Conservation (phyloP, 1,140 invertebrate genomes). For the Hylaeus anthracinus region DNA sequence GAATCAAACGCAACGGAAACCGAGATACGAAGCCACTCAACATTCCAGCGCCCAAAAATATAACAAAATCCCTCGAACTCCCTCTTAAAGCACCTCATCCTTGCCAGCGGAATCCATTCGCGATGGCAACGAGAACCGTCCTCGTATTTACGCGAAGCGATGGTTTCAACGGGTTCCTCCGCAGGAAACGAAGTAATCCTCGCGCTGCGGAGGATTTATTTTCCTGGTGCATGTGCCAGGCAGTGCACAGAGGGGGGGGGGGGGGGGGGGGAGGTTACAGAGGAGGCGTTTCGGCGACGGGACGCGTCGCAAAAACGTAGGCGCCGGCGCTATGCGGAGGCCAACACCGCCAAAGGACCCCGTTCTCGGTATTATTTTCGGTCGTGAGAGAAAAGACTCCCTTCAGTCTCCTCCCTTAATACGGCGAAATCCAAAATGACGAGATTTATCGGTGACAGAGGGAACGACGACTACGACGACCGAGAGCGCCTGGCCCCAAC, state of each 20-base stretch:
- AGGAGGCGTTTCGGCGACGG: constrained; percentile 53
- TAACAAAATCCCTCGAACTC: neutral
- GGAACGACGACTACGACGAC: constrained; percentile 6
- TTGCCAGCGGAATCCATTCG: neutral
- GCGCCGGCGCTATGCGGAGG: constrained; percentile 70
- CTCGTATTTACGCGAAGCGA: constrained; percentile 9
- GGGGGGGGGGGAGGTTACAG: neutral
- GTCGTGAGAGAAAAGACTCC: constrained; percentile 62
- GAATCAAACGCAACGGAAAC: neutral
- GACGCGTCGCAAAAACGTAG: constrained; percentile 68
- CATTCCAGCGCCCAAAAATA: neutral
- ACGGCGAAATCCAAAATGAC: constrained; percentile 67
- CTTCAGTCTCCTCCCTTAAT: constrained; percentile 41
- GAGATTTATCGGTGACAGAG: constrained; percentile 52
- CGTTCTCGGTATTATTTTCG: constrained; percentile 70
- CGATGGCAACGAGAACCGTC: neutral
- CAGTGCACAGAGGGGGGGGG: neutral
- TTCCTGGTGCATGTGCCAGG: constrained; percentile 30
- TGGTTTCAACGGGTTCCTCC: neutral
- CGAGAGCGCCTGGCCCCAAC: neutral
- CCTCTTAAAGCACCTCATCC: neutral
- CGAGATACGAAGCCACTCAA: neutral
- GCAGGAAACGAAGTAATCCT: constrained; percentile 42
- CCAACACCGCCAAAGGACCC: constrained; percentile 68
- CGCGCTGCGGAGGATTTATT: constrained; percentile 46